Evolutionary conservation across 2,888 invertebrate species (phyloP).

Genomic region (Serripes groenlandicus): DNA sequence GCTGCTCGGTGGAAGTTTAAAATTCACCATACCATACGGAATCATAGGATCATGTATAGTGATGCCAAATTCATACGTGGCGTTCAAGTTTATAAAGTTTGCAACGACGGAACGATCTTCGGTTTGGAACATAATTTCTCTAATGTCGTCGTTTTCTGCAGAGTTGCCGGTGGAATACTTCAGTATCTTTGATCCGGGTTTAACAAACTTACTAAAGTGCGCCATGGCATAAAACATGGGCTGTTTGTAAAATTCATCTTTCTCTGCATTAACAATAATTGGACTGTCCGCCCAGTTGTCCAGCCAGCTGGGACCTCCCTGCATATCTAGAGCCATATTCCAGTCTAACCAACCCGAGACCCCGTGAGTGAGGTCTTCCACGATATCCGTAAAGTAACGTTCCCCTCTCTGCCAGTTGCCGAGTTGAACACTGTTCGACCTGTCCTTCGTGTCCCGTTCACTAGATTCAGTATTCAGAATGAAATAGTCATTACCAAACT

Average conservation of each 20-base stretch:
- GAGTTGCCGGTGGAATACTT: conserved; percentile 35
- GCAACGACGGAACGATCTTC: conserved; percentile 44
- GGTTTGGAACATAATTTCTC: conserved; percentile 47
- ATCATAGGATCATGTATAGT: conserved; percentile 30
- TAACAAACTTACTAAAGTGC: conserved; percentile 88
- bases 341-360: conserved; percentile 95
- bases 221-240: conserved; percentile 95
- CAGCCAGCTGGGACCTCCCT: conserved; percentile 94
- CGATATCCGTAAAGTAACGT: conserved; percentile 89
- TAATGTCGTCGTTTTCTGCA: conserved; percentile 28
- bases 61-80: not conserved
- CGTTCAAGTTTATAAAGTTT: conserved; percentile 55
- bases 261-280: conserved; percentile 89
- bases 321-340: conserved; percentile 92
- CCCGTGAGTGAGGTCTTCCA: conserved; percentile 91
- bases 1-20: conserved; percentile 54
- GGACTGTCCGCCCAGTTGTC: conserved; percentile 93
- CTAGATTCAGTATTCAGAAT: conserved; percentile 94
- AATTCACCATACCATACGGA: conserved; percentile 49
- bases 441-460: conserved; percentile 87
- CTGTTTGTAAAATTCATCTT: conserved; percentile 94
- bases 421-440: conserved; percentile 88
- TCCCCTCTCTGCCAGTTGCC: conserved; percentile 93
- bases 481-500: conserved; percentile 89
- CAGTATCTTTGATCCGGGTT: conserved; percentile 57